Percentiles rank a stretch among this genome's conserved stretches.
phyloP scores from a whole-genome alignment of 2,113 vertebrate species.

The Cyanoramphus novaezelandiae region DNA sequence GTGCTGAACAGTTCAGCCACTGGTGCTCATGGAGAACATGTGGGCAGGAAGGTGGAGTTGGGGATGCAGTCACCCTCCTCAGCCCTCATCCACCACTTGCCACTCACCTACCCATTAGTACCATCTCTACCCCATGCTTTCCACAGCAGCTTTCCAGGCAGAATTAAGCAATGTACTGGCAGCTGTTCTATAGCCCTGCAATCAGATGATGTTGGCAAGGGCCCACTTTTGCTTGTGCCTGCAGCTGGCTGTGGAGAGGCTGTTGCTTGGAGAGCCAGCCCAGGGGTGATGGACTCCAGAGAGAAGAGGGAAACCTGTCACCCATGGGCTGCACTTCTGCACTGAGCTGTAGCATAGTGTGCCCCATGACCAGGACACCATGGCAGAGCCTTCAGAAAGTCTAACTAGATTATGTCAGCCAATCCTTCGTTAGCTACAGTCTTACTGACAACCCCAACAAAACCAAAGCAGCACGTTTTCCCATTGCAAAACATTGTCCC shows the following conservation, averaged over 20 bases:
- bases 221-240: neutral
- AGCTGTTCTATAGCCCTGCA: neutral
- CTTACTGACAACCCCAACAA: neutral
- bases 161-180: neutral
- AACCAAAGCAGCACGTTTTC: neutral
- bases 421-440: neutral
- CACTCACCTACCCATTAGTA: neutral
- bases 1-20: neutral
- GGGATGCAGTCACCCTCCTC: neutral
- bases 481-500: neutral
- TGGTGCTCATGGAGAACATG: neutral
- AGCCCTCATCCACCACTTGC: neutral
- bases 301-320: neutral
- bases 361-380: neutral
- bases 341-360: neutral
- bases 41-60: neutral
- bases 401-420: neutral
- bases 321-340: fast-evolving
- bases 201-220: neutral
- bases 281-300: neutral
- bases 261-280: neutral
- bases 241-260: neutral
- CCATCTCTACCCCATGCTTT: fast-evolving
- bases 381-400: neutral
- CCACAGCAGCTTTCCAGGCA: neutral